Evolutionary conservation across 2,888 invertebrate genomes (phyloP), one percentile per base, ranked within the genome.

Genomic region (Cerastis leucographa): DNA sequence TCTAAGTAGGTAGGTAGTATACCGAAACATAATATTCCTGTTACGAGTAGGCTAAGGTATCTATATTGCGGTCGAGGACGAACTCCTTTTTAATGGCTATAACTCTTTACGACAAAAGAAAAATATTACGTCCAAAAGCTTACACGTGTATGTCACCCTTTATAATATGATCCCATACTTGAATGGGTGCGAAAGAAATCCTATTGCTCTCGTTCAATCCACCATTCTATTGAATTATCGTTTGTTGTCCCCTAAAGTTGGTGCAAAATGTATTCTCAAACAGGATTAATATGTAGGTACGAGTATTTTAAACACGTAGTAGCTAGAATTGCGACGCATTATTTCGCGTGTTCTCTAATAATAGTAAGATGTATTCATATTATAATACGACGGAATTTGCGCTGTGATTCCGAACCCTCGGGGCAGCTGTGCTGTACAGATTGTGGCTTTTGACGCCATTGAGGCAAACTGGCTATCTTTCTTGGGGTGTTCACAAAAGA

Each of bases 61-160:
- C 25, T 51, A 73, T 59, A 71, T 67, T 72, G 69, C 71, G 80
- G 71, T 68, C 65, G 75, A 78, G 64, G 74, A 78, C 74, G 72
- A 80, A 76, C 74, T 59, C 70, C 51, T 71, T 84, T 85, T 88
- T 85, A 87, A 87, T 74, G 80, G 67, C 81, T 80, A 81, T 85
- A 84, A 88, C 78, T 84, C 84, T 81, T 85, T 88, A 81, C 77
- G 76, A 86, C 76, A 86, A 85, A 81, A 87, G 88, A 87, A 87
- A 88, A 85, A 83, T 87, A 87, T 80, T 80, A 78, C 84, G 66
- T 77, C 77, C 74, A 79, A 78, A 84, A 83, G 65, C 85, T 80
- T 74, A 83, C 86, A 89, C 88, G 89, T 89, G 88, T 83, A 84
- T 80, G 77, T 78, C 78, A 70, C 70, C 85, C 80, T 83, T 83